Evolutionary conservation across 2,113 vertebrate species (phyloP).

Genomic region (Pagrus major): DNA sequence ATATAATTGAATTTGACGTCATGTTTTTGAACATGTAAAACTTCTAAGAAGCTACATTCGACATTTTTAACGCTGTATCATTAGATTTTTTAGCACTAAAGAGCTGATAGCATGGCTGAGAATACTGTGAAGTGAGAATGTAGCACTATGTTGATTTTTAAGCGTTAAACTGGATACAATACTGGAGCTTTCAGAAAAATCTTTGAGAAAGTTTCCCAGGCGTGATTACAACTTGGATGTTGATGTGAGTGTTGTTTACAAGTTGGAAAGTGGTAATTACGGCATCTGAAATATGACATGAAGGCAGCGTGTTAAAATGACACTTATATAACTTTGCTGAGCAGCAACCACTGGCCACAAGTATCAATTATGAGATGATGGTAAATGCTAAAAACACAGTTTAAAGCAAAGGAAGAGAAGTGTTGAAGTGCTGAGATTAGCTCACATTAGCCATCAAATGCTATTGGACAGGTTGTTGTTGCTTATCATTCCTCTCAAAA

Average conservation of each 20-base stretch:
- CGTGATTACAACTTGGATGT: neutral
- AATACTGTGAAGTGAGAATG: too few relatives aligned
- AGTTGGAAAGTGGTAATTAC: neutral
- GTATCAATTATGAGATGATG: neutral
- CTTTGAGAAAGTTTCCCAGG: neutral
- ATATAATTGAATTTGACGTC: neutral
- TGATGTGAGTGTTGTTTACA: neutral
- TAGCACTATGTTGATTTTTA: neutral
- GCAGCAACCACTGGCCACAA: neutral
- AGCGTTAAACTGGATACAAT: neutral
- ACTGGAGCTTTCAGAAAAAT: neutral
- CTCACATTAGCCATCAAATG: neutral
- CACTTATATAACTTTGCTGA: neutral
- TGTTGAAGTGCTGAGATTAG: neutral
- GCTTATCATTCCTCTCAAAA: too few relatives aligned
- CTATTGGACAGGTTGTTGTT: too few relatives aligned
- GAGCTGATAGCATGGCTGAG: too few relatives aligned
- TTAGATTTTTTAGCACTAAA: neutral
- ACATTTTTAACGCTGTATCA: neutral
- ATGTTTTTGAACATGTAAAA: neutral
- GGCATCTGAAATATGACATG: neutral
- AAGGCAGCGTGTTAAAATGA: neutral
- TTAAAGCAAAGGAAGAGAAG: neutral
- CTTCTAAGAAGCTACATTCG: neutral
- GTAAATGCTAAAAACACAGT: neutral